Conservation (phyloP, 1,140 invertebrate species). For the Trichonephila clavipes region DNA sequence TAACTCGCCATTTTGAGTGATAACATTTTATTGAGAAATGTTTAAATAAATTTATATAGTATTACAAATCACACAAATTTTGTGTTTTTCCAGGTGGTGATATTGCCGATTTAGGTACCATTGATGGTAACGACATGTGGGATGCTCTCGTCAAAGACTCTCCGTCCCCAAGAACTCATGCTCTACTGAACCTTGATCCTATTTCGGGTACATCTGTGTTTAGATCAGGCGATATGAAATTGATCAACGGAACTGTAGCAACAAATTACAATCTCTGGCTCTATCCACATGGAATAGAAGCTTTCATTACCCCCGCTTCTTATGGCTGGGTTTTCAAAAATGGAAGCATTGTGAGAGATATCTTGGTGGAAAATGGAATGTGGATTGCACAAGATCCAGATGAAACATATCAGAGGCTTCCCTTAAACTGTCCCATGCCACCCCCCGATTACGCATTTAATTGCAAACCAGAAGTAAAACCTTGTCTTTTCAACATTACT, state of each 20-base stretch:
- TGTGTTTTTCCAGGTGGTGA: conserved; percentile 78
- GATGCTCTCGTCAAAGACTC: conserved; percentile 79
- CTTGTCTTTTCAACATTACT: conserved; percentile 78
- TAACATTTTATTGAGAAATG: too few relatives aligned
- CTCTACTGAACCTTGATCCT: conserved; percentile 66
- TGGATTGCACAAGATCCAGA: conserved; percentile 30
- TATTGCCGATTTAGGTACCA: conserved; percentile 81
- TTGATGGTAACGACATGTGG: conserved; percentile 84
- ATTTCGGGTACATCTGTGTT: conserved; percentile 84
- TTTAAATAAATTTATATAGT: too few relatives aligned
- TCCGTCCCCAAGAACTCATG: conserved; percentile 19
- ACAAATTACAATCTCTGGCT: conserved; percentile 68
- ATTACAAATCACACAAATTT: background rate
- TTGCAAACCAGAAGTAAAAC: conserved; percentile 13
- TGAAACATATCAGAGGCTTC: background rate
- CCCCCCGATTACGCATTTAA: conserved; percentile 19
- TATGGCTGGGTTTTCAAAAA: conserved; percentile 67
- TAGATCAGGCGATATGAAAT: conserved; percentile 89
- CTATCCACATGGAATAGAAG: conserved; percentile 28
- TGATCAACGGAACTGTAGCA: conserved; percentile 86
- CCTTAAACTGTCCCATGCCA: conserved; percentile 3
- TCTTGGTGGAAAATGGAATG: conserved; percentile 77
- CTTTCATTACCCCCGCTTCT: background rate
- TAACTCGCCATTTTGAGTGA: too few relatives aligned
- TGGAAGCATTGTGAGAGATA: conserved; percentile 77